phyloP scores from a whole-genome alignment of 1,140 invertebrate genomes.

The Bombus waltoni region DNA sequence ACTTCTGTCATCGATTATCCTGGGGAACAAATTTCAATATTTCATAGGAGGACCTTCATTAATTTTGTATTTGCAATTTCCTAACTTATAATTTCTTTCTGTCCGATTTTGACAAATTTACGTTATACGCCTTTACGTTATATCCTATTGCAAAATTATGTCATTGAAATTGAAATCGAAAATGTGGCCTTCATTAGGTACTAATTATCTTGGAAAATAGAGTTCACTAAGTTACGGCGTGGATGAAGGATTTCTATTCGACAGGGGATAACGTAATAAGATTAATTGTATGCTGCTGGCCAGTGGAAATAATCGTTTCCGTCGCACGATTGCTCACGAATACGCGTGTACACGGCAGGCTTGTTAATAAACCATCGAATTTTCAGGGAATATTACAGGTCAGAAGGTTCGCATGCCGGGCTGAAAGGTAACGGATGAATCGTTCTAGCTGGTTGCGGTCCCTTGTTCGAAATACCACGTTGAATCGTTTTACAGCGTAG shows the following conservation, averaged over 20 bases:
- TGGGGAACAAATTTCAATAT: too few relatives aligned
- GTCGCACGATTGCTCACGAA: constrained; percentile 29
- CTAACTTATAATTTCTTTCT: background rate
- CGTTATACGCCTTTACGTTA: background rate
- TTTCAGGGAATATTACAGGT: constrained; percentile 34
- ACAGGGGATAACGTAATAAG: background rate
- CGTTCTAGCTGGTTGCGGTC: background rate
- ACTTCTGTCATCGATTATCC: too few relatives aligned
- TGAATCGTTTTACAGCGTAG: background rate
- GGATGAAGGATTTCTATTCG: background rate
- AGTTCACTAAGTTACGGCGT: background rate
- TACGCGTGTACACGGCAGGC: constrained; percentile 1
- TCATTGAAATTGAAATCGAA: background rate
- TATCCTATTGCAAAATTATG: too few relatives aligned
- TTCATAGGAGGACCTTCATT: too few relatives aligned
- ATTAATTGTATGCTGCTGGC: constrained; percentile 46
- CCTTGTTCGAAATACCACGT: background rate
- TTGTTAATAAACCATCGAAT: constrained; percentile 49
- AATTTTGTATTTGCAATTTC: too few relatives aligned
- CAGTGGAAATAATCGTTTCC: constrained; percentile 56
- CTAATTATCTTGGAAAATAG: background rate
- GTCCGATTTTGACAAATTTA: background rate
- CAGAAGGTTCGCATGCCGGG: constrained; percentile 17
- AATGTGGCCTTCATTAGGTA: background rate
- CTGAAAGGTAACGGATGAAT: constrained; percentile 20